These are phyloP conservation scores for Planiliza haematocheilus DNA, from an alignment of 2,113 vertebrate species.

Conservation along the genomic window DNA sequence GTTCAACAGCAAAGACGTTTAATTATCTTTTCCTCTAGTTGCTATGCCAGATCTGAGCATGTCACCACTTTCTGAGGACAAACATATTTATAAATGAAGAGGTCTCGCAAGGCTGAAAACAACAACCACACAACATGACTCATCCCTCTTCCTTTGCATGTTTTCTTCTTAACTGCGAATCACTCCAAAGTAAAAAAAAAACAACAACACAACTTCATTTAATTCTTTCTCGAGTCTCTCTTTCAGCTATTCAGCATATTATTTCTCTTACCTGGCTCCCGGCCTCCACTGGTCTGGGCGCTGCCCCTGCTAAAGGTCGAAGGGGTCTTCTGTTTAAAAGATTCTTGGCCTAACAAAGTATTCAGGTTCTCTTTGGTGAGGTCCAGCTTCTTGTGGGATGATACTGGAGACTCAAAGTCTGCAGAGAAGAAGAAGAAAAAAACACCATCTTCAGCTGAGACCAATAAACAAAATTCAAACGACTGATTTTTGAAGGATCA, in stretches of 20 bases:
- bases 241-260: not conserved
- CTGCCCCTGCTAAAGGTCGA: slow-evolving; percentile 82
- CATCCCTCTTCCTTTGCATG: slow-evolving; percentile 2
- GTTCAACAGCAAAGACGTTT: slow-evolving; percentile 39
- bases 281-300: slow-evolving; percentile 84
- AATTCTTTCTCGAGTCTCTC: not conserved
- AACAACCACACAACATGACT: slow-evolving; percentile 11
- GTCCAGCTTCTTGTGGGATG: slow-evolving; percentile 80
- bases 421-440: not conserved
- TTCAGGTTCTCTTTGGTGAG: slow-evolving; percentile 87
- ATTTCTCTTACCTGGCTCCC: slow-evolving; percentile 85
- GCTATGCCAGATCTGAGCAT: slow-evolving; percentile 22
- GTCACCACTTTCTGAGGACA: slow-evolving; percentile 16
- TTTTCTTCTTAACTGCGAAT: not conserved
- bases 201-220: too few relatives aligned
- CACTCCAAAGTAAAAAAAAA: too few relatives aligned
- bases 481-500: slow-evolving; percentile 19
- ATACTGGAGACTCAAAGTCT: slow-evolving; percentile 69
- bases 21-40: slow-evolving; percentile 51
- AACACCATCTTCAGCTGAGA: slow-evolving; percentile 11
- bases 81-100: slow-evolving; percentile 31
- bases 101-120: slow-evolving; percentile 15
- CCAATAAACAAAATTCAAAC: slow-evolving; percentile 21
- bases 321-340: slow-evolving; percentile 77
- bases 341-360: slow-evolving; percentile 80